These are phyloP conservation scores for Salminus brasiliensis DNA, from an alignment of 2,113 vertebrate genomes.

Conservation along the genomic window DNA sequence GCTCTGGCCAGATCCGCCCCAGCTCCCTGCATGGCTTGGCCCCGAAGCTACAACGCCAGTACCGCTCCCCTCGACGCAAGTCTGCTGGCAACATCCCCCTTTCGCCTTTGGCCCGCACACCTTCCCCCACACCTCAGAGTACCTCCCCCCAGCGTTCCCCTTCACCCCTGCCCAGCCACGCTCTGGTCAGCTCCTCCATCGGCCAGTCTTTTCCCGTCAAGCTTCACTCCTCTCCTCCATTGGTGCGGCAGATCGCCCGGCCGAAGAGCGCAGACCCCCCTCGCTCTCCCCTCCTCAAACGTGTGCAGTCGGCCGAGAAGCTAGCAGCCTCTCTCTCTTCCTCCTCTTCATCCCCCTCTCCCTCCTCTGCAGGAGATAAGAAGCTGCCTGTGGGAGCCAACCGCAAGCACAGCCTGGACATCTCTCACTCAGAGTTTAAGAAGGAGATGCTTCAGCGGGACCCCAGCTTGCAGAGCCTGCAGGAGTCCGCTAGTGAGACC, in stretches of 20 bases:
- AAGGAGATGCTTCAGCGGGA: conserved; percentile 91
- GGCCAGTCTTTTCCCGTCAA: conserved; percentile 88
- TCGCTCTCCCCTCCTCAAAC: conserved; percentile 93
- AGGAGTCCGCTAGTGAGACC: conserved; percentile 81
- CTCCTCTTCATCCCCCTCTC: conserved; percentile 81
- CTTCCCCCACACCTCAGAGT: conserved; percentile 89
- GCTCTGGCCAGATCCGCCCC: conserved; percentile 94
- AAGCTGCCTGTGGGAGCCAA: conserved; percentile 77
- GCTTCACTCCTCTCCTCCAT: conserved; percentile 90
- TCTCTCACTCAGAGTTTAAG: conserved; percentile 89
- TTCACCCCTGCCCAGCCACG: conserved; percentile 85
- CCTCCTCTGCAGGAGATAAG: conserved; percentile 81
- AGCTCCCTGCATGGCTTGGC: conserved; percentile 94
- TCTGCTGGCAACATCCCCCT: conserved; percentile 96
- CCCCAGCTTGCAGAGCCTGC: conserved; percentile 84
- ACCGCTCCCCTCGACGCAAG: conserved; percentile 92
- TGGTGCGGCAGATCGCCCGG: conserved; percentile 88
- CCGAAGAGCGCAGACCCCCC: conserved; percentile 93
- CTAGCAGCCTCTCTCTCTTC: conserved; percentile 84
- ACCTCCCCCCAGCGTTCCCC: conserved; percentile 92
- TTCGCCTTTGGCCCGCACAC: conserved; percentile 93
- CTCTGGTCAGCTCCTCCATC: conserved; percentile 71
- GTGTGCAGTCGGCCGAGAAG: conserved; percentile 94
- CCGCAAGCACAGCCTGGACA: conserved; percentile 90
- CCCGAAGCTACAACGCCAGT: conserved; percentile 95